phyloP scores from a whole-genome alignment of 2,797 vertebrate genomes.

The Protosalanx chinensis region DNA sequence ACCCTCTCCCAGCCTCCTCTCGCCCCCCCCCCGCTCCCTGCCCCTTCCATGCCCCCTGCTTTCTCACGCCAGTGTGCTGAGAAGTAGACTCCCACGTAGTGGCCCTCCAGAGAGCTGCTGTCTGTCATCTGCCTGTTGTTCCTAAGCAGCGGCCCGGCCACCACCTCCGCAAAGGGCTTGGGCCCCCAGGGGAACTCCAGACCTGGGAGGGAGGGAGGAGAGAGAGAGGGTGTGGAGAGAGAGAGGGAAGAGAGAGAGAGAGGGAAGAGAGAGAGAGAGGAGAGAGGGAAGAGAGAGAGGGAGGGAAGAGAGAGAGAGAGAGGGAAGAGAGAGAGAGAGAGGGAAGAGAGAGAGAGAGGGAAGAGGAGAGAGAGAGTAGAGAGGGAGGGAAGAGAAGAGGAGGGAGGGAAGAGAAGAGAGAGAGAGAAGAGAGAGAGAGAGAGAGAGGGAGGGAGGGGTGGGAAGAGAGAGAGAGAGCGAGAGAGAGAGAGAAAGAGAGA shows the following conservation, averaged over 20 bases:
- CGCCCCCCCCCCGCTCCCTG: not conserved
- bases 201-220: slow-evolving; percentile 68
- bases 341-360: not conserved
- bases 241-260: slow-evolving; percentile 6
- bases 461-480: slow-evolving; percentile 12
- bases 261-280: not conserved
- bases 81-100: slow-evolving; percentile 95
- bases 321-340: slow-evolving; percentile 9
- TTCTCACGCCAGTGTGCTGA: slow-evolving; percentile 96
- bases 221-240: slow-evolving; percentile 13
- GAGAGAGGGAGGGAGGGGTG: slow-evolving; percentile 3
- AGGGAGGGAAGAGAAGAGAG: slow-evolving; percentile 9
- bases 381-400: no score
- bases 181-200: slow-evolving; percentile 99
- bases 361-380: not conserved
- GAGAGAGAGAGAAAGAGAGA: slow-evolving; percentile 3
- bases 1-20: not conserved
- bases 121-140: slow-evolving; percentile 88
- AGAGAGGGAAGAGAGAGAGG: slow-evolving; percentile 20
- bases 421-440: slow-evolving; percentile 18
- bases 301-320: slow-evolving; percentile 1
- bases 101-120: slow-evolving; percentile 88
- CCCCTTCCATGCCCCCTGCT: slow-evolving; percentile 29
- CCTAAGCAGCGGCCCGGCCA: slow-evolving; percentile 88
- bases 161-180: slow-evolving; percentile 95